Evolutionary conservation across 1,140 invertebrate species (phyloP), one percentile per base, ranked within the genome.

Genomic region (Drosophila sp.): DNA sequence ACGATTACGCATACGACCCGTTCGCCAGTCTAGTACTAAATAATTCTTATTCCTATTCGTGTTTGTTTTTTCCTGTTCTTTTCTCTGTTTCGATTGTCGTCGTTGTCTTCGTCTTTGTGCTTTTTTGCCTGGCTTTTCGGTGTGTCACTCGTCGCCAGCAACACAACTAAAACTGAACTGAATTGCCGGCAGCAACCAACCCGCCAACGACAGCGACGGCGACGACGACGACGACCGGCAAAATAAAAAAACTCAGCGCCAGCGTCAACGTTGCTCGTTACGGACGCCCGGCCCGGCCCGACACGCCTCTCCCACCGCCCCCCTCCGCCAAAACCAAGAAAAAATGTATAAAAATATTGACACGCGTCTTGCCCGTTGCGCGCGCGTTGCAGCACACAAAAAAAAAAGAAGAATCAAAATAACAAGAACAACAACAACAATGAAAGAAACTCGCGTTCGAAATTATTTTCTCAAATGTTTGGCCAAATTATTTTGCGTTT

Each of bases 141-240:
- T 80, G 83, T 87, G 83, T 79, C 83, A 87, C 83, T 82, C 76
- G 72, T 87, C 84, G 84, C 83, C 85, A 79, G 77, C 84, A 80
- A 79, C 80, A 78, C 80, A 90, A 90, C 71, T 83, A 75, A 79
- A 87, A 80, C 85, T 73, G 70, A 80, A 76, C 83, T 69, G 74
- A 78, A 72, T 66, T 67, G 71, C 65, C 78, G 73, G 66, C 77
- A 38, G 35, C 35, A 38, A 38, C 35, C 35, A 85, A 68, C 75
- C 70, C 55, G 70, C 73, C 72, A 47, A 63, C 66, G 57, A 76
- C 70, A 69, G 66, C 54, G 11, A 55, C 60, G 35, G 38, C 41
- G 41, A 63, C 72, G 32, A 61, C 60, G 11, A 17, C 54, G 23
- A 17, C 83, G 78, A 75, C 83, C 84, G 84, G 82, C 84, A 84